Base-by-base conservation (phyloP, 2,888 invertebrate species). In the Chrysina gloriosa region DNA sequence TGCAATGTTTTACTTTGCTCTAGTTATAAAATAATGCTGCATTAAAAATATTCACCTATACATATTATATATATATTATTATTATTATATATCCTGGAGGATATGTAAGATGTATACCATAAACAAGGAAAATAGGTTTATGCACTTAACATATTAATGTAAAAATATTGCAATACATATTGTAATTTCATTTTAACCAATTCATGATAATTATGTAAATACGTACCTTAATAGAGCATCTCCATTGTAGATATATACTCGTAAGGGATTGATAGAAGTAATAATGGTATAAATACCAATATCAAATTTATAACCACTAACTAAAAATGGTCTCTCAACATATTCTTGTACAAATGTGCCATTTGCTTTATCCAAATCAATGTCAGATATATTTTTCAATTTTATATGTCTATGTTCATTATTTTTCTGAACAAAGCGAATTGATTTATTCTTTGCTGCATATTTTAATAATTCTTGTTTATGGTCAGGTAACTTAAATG, bases 301-400 rank as follows among this genome's bases (percentile, higher is more conserved):
- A 84, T 98, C 98, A 83, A 98, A 98, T 85, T 97, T 97, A 82
- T 94, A 90, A 0, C 95, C 96, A 81, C 96, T 96, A 2, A 98
- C 92, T 14, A 98, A 85, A 75, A 93, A 90, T 2, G 98, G 98
- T 71, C 90, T 92, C 73, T 92, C 90, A 19, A 98, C 86, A 81
- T 92, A 98, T 82, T 97, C 93, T 80, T 98, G 98, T 1, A 98
- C 88, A 82, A 98, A 98, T 61, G 91, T 92, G 63, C 90, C 92
- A 25, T 72, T 72, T 29, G 87, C 88, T 45, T 86, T 84, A 11
- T 86, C 84, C 66, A 95, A 83, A 82, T 96, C 89, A 50, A 97
- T 86, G 63, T 92, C 89, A 2, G 87, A 84, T 42, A 92, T 84
- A 71, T 88, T 86, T 74, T 89, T 88, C 65, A 98, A 90, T 77